Evolutionary conservation across 1,140 invertebrate species (phyloP).

Genomic region (Centruroides vittatus): DNA sequence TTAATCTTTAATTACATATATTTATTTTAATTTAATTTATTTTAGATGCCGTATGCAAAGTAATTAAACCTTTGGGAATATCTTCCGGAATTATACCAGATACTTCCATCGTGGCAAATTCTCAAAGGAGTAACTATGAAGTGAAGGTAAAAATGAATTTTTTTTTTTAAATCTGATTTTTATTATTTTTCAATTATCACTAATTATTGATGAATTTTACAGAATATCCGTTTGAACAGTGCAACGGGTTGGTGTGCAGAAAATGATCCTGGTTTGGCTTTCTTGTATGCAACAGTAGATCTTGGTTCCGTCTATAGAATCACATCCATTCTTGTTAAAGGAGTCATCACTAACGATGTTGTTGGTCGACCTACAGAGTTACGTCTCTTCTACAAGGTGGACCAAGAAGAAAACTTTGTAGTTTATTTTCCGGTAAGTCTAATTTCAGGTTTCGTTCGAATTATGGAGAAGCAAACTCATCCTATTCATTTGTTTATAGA

Average conservation of each 20-base stretch:
- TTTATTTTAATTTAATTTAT: background rate
- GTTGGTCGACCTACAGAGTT: conserved; percentile 89
- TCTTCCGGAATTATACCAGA: conserved; percentile 87
- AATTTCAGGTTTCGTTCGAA: background rate
- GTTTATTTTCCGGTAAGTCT: conserved; percentile 67
- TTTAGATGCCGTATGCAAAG: conserved; percentile 71
- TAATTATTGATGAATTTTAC: background rate
- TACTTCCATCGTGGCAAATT: conserved; percentile 86
- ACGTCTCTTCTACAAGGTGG: conserved; percentile 89
- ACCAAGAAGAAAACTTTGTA: conserved; percentile 83
- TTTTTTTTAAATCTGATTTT: background rate
- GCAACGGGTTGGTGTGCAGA: conserved; percentile 85
- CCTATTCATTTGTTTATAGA: conserved; percentile 25
- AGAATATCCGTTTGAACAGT: conserved; percentile 72
- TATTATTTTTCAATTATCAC: background rate
- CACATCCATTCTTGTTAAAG: conserved; percentile 62
- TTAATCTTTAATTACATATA: background rate
- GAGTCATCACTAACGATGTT: conserved; percentile 89
- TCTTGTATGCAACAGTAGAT: conserved; percentile 89
- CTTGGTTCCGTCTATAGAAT: conserved; percentile 77
- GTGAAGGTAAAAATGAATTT: conserved; percentile 11
- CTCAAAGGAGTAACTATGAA: conserved; percentile 44
- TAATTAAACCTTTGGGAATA: conserved; percentile 78
- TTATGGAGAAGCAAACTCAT: background rate
- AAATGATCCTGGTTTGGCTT: conserved; percentile 48